Evolutionary conservation across 2,797 vertebrate species (phyloP).

Genomic region (Echiichthys vipera): DNA sequence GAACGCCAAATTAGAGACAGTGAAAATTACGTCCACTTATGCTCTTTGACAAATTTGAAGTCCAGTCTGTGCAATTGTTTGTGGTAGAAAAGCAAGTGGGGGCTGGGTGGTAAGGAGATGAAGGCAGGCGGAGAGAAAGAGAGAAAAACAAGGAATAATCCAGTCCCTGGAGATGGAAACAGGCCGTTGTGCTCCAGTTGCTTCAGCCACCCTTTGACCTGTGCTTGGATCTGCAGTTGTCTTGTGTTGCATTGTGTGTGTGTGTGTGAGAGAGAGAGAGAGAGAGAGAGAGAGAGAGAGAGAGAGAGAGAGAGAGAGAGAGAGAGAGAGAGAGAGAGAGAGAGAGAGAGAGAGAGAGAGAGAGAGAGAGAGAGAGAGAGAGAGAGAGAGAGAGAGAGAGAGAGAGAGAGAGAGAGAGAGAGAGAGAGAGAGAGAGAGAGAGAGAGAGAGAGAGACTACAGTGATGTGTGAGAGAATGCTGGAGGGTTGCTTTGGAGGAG

Average conservation of each 20-base stretch:
- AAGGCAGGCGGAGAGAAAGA: conserved; percentile 1
- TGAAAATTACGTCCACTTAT: conserved; percentile 12
- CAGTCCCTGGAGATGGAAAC: conserved; percentile 60
- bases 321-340: too few species aligned
- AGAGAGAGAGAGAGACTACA: too few species aligned
- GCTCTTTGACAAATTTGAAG: conserved; percentile 15
- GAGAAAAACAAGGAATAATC: conserved; percentile 48
- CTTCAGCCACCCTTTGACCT: conserved; percentile 68
- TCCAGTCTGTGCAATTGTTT: conserved; percentile 22
- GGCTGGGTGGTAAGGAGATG: conserved; percentile 7
- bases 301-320: too few species aligned
- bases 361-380: too few species aligned
- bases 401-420: too few species aligned
- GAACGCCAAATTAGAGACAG: conserved; percentile 18
- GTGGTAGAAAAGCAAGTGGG: conserved; percentile 12
- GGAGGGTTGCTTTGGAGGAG: not conserved
- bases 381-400: too few species aligned
- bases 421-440: too few species aligned
- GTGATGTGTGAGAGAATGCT: conserved; percentile 7
- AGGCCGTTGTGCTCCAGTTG: conserved; percentile 70
- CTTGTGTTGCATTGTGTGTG: not conserved
- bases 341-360: too few species aligned
- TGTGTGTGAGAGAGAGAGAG: conserved; percentile 12
- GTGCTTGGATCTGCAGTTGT: conserved; percentile 35
- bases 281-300: too few species aligned